A percentile compares a stretch with the other conserved stretches of the same genome.
phyloP scores from a whole-genome alignment of 2,888 invertebrate species.

The Epistrophella euchroma region DNA sequence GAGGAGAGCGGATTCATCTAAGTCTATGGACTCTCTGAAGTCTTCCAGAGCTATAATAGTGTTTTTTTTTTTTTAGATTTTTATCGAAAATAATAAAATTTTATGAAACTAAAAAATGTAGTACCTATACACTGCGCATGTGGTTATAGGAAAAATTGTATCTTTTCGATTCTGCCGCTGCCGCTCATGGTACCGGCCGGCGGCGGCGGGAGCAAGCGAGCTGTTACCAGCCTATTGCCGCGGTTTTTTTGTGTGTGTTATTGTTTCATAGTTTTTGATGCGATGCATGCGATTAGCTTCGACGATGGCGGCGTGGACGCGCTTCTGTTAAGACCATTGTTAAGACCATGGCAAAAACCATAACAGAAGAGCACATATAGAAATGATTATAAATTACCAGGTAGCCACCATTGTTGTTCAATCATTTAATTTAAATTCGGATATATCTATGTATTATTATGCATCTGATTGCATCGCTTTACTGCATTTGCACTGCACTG shows the following conservation, averaged over 20 bases:
- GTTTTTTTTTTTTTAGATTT: slow-evolving; percentile 57
- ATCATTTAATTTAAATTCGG: slow-evolving; percentile 66
- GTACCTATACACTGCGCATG: slow-evolving; percentile 26
- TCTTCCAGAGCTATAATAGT: slow-evolving; percentile 18
- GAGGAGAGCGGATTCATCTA: not conserved
- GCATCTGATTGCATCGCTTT: slow-evolving; percentile 25
- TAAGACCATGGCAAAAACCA: slow-evolving; percentile 31
- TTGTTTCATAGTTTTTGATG: slow-evolving; percentile 61
- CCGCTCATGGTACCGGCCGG: not conserved
- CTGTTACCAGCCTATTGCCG: slow-evolving; percentile 14
- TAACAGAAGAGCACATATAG: slow-evolving; percentile 19
- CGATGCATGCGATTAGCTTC: slow-evolving; percentile 63
- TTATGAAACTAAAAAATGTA: slow-evolving; percentile 43
- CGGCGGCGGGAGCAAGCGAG: not conserved
- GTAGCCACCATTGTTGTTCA: slow-evolving; percentile 71
- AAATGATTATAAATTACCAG: slow-evolving; percentile 66
- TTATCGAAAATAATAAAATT: slow-evolving; percentile 71
- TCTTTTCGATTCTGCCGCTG: not conserved
- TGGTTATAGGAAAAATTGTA: slow-evolving; percentile 25
- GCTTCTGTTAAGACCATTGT: slow-evolving; percentile 56
- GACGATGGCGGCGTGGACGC: slow-evolving; percentile 34
- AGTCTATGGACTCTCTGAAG: slow-evolving; percentile 19
- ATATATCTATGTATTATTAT: slow-evolving; percentile 2
- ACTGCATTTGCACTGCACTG: not conserved
- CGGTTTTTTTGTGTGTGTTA: slow-evolving; percentile 35